phyloP scores from a whole-genome alignment of 2,797 vertebrate genomes.

The Anguilla megastoma region DNA sequence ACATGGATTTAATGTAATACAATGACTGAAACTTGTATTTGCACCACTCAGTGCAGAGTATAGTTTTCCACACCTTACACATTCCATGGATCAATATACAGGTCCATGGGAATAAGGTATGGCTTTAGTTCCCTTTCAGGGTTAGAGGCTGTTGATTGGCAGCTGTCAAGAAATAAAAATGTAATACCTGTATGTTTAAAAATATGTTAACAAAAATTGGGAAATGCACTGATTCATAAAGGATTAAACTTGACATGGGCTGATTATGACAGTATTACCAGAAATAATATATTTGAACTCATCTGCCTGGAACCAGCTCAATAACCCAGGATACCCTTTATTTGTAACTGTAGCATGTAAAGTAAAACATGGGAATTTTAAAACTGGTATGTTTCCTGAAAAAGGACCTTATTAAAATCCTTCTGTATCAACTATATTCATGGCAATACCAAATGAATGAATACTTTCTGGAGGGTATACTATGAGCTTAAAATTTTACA shows the following conservation, averaged over 20 bases:
- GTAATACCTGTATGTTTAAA: not conserved
- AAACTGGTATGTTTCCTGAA: not conserved
- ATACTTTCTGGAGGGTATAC: too few relatives aligned
- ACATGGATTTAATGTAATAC: not conserved
- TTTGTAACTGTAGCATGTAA: not conserved
- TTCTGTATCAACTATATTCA: not conserved
- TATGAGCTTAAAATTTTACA: too few relatives aligned
- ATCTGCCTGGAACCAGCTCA: not conserved
- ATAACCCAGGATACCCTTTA: not conserved
- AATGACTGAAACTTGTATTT: not conserved
- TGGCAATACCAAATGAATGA: not conserved
- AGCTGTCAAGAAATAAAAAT: not conserved
- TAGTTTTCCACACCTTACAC: not conserved
- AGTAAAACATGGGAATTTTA: not conserved
- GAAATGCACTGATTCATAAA: not conserved
- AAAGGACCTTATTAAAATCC: not conserved
- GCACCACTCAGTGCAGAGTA: not conserved
- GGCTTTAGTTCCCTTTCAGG: not conserved
- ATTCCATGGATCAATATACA: not conserved
- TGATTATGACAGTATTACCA: not conserved
- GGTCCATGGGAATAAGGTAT: not conserved
- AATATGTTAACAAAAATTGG: not conserved
- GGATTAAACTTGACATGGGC: not conserved
- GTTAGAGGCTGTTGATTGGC: not conserved
- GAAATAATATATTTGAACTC: not conserved